Percentiles rank a stretch among this genome's conserved stretches.
These are phyloP conservation scores for Brienomyrus longianalis DNA, from an alignment of 2,113 vertebrate genomes.

Conservation along the genomic window DNA sequence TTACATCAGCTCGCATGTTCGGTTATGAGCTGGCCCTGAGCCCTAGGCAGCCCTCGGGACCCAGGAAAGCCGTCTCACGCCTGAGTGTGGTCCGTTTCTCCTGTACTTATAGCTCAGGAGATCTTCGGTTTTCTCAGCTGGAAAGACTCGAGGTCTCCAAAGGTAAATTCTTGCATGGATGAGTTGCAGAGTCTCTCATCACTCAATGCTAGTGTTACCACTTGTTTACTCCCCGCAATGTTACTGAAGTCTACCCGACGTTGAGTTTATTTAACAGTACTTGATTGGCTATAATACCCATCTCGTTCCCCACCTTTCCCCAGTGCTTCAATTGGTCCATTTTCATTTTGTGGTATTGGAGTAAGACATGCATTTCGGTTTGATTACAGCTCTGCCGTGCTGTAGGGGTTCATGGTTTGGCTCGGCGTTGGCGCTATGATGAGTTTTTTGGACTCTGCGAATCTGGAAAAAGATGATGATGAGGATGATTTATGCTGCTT, in stretches of 20 bases:
- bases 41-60: neutral
- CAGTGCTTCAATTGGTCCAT: neutral
- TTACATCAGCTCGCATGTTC: conserved; percentile 23
- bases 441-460: neutral
- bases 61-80: neutral
- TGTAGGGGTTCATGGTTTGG: conserved; percentile 12
- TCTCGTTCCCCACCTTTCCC: neutral
- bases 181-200: neutral
- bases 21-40: conserved; percentile 13
- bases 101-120: neutral
- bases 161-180: neutral
- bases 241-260: neutral
- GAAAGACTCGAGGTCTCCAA: neutral
- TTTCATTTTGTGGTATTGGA: conserved; percentile 5
- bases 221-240: neutral
- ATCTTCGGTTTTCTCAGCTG: neutral
- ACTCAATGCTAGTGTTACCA: neutral
- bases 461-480: neutral
- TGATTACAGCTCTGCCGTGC: neutral
- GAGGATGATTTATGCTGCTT: neutral
- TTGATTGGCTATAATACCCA: neutral
- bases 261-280: neutral
- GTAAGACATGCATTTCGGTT: conserved; percentile 17
- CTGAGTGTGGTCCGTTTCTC: conserved; percentile 1
- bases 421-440: neutral